These are phyloP conservation scores for Zoanthus solanderi DNA, from an alignment of 92 coral and sea anemone species.

Conservation along the genomic window DNA sequence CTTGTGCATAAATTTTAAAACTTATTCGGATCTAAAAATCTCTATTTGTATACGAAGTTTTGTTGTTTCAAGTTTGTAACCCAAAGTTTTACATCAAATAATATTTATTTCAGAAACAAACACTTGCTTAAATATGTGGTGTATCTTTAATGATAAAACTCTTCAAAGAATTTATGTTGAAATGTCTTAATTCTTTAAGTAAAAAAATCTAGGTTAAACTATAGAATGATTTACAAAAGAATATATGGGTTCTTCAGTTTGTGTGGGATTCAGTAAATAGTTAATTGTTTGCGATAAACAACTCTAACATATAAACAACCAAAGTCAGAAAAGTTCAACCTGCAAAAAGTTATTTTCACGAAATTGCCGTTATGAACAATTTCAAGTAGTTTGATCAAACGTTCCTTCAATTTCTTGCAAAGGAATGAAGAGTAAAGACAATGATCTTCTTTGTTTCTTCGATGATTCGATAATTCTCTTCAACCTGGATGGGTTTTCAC, in stretches of 20 bases:
- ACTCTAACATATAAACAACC: background rate
- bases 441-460: constrained; percentile 1
- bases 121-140: too few relatives aligned
- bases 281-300: constrained; percentile 4
- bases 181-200: background rate
- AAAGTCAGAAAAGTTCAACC: background rate
- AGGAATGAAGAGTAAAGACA: background rate
- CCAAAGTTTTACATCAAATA: too few relatives aligned
- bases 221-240: background rate
- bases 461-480: constrained; percentile 16
- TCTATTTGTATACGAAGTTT: too few relatives aligned
- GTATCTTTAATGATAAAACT: too few relatives aligned
- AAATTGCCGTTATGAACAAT: background rate
- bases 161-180: too few relatives aligned
- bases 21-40: too few relatives aligned
- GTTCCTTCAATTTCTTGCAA: background rate
- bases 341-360: background rate
- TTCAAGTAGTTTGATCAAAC: background rate
- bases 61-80: too few relatives aligned
- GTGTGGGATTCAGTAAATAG: constrained; percentile 4
- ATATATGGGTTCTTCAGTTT: background rate
- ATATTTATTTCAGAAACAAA: too few relatives aligned
- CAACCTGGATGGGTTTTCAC: constrained; percentile 4
- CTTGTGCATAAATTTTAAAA: too few relatives aligned
- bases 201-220: background rate